A percentile compares a stretch with the other conserved stretches of the same genome.
Evolutionary conservation across 2,113 vertebrate species (phyloP).

Genomic region (Xiphophorus maculatus): DNA sequence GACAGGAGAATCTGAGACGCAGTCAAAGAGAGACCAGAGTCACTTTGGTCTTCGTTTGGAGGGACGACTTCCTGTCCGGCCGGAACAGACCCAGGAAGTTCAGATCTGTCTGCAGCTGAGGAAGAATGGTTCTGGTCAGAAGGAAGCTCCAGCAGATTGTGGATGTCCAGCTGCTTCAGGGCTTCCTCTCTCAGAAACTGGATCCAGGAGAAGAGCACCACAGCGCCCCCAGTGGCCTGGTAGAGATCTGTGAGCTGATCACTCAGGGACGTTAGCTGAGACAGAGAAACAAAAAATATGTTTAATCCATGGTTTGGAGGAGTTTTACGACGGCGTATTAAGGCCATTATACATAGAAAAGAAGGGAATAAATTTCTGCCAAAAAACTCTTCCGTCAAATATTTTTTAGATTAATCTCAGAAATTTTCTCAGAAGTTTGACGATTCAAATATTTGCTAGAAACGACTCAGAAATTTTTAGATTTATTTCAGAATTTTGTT

Average conservation of each 20-base stretch:
- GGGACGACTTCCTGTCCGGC: neutral
- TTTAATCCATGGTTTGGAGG: neutral
- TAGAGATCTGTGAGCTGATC: constrained; percentile 84
- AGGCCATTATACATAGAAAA: too few species aligned
- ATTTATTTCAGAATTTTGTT: too few species aligned
- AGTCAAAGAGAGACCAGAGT: constrained; percentile 51
- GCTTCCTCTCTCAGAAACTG: constrained; percentile 91
- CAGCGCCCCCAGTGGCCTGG: constrained; percentile 83
- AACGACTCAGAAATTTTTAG: too few species aligned
- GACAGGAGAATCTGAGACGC: constrained; percentile 81
- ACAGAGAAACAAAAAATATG: neutral
- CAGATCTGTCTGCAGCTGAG: neutral
- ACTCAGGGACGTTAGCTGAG: constrained; percentile 75
- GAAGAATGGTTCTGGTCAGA: constrained; percentile 37
- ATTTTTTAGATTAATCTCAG: too few species aligned
- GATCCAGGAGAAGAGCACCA: constrained; percentile 91
- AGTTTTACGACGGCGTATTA: too few species aligned
- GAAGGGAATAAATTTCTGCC: too few species aligned
- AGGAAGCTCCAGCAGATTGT: constrained; percentile 80
- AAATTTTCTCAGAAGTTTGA: too few species aligned
- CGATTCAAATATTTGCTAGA: too few species aligned
- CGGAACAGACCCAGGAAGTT: neutral
- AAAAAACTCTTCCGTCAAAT: too few species aligned
- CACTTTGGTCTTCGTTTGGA: neutral
- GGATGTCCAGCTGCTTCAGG: constrained; percentile 83